Conservation (phyloP, 1,140 invertebrate genomes). For the Copidosoma floridanum region DNA sequence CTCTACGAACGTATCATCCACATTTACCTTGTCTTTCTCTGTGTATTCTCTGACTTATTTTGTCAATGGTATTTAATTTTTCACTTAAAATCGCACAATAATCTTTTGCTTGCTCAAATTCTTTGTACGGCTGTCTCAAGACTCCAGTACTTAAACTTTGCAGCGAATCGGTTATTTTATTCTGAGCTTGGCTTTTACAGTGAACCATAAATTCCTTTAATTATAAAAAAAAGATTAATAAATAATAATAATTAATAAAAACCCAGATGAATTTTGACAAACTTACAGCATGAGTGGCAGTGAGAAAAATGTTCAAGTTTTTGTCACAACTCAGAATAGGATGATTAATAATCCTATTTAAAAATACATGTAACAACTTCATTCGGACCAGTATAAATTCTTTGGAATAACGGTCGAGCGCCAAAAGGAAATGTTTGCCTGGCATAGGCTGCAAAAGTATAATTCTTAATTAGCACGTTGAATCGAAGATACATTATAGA, state of each 20-base stretch:
- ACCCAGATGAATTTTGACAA: background rate
- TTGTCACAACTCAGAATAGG: constrained; percentile 72
- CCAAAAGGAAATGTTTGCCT: constrained; percentile 70
- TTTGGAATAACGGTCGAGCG: constrained; percentile 72
- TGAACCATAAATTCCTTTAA: constrained; percentile 66
- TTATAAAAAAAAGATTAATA: too few relatives aligned
- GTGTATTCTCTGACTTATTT: constrained; percentile 66
- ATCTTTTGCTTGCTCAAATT: constrained; percentile 66
- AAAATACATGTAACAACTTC: constrained; percentile 70
- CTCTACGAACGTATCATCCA: background rate
- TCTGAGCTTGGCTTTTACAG: constrained; percentile 63
- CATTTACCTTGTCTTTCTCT: constrained; percentile 67
- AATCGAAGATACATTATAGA: constrained; percentile 10
- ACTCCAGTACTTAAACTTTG: constrained; percentile 62
- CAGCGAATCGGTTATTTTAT: constrained; percentile 62
- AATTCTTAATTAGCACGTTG: constrained; percentile 1
- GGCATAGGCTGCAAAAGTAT: constrained; percentile 66
- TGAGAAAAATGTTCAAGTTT: constrained; percentile 69
- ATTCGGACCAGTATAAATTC: constrained; percentile 72
- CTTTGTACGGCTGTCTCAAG: constrained; percentile 62
- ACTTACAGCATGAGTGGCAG: constrained; percentile 65
- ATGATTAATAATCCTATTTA: constrained; percentile 66
- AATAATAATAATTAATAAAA: too few relatives aligned
- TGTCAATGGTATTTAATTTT: constrained; percentile 66
- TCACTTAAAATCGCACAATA: constrained; percentile 66